Conservation (phyloP, 2,113 vertebrate genomes). For the Numenius arquata region DNA sequence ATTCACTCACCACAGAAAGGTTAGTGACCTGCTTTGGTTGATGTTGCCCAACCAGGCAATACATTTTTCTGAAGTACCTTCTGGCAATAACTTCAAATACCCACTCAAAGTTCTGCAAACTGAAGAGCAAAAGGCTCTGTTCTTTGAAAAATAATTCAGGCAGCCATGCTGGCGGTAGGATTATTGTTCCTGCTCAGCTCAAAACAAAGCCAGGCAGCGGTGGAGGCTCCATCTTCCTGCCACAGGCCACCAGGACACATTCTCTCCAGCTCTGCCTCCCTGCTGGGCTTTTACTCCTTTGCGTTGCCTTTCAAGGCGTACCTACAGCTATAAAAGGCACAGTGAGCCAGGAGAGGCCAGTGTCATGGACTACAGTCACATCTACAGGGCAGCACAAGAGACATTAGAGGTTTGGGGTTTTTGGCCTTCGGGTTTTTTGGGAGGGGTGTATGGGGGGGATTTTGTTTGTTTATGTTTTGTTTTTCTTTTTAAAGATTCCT, state of each 20-base stretch:
- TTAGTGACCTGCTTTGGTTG: not conserved
- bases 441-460: rapidly evolving
- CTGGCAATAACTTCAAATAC: not conserved
- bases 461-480: not conserved
- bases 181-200: not conserved
- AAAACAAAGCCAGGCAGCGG: not conserved
- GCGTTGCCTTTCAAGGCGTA: not conserved
- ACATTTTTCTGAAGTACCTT: not conserved
- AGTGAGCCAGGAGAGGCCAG: not conserved
- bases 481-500: not conserved
- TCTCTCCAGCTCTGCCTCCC: not conserved
- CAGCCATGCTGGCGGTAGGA: rapidly evolving
- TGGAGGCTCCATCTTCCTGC: not conserved
- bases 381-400: not conserved
- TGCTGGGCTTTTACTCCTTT: too few relatives aligned
- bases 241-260: rapidly evolving
- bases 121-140: not conserved
- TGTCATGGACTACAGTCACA: rapidly evolving
- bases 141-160: not conserved
- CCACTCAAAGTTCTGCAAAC: not conserved
- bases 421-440: not conserved
- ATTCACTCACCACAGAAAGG: not conserved
- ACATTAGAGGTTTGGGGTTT: rapidly evolving
- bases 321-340: rapidly evolving
- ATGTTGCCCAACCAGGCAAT: rapidly evolving